phyloP scores from a whole-genome alignment of 2,113 vertebrate genomes.

The Atractosteus spatula region DNA sequence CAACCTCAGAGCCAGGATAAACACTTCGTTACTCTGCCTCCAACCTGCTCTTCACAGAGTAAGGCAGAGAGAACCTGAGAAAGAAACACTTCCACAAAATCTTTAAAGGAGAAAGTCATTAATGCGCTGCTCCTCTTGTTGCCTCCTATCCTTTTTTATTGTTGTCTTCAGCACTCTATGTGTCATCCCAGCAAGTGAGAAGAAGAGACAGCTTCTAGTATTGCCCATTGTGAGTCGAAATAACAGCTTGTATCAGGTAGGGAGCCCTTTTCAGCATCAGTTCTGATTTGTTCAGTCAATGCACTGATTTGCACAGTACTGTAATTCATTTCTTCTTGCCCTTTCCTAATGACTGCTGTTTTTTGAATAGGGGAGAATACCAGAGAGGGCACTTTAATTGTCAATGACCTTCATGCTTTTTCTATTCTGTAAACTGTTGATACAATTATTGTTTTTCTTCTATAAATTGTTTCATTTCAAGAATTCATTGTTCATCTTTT shows the following conservation, averaged over 20 bases:
- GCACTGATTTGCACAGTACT: constrained; percentile 38
- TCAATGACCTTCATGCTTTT: not conserved
- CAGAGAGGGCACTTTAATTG: too few relatives aligned
- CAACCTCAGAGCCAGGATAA: constrained; percentile 57
- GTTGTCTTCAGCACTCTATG: constrained; percentile 43
- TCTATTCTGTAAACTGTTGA: too few relatives aligned
- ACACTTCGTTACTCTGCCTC: constrained; percentile 52
- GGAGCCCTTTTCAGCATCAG: constrained; percentile 50
- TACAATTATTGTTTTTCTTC: too few relatives aligned
- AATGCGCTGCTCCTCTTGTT: constrained; percentile 23
- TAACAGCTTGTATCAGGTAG: constrained; percentile 57
- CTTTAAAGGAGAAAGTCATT: constrained; percentile 39
- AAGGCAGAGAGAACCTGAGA: constrained; percentile 24
- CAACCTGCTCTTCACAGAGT: constrained; percentile 47
- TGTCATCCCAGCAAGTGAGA: constrained; percentile 47
- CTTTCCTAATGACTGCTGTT: constrained; percentile 30
- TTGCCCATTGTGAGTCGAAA: constrained; percentile 54
- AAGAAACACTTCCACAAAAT: constrained; percentile 31
- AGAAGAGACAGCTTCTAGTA: constrained; percentile 45
- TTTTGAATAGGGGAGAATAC: not conserved
- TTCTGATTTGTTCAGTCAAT: constrained; percentile 46
- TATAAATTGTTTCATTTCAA: too few relatives aligned
- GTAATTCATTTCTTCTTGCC: constrained; percentile 43
- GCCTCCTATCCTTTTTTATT: not conserved
- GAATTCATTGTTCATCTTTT: too few relatives aligned